Conservation (phyloP, 2,888 invertebrate species). For the Parnassius orleans region DNA sequence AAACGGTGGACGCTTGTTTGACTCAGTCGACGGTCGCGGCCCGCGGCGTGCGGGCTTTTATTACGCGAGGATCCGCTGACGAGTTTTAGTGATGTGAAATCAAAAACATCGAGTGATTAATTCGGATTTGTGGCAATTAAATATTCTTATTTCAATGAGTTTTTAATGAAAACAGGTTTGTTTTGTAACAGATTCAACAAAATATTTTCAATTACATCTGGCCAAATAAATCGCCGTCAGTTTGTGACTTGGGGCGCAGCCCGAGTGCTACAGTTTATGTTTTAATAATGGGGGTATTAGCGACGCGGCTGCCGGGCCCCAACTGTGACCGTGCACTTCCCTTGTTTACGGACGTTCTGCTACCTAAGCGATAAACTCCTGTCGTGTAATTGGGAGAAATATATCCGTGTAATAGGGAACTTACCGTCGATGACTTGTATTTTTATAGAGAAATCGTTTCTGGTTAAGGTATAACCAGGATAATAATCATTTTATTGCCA, state of each 20-base stretch:
- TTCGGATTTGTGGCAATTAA: slow-evolving; percentile 1
- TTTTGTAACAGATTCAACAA: not conserved
- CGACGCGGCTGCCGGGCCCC: slow-evolving; percentile 39
- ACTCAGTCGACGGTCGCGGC: slow-evolving; percentile 55
- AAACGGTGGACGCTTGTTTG: slow-evolving; percentile 36
- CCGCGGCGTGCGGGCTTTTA: slow-evolving; percentile 43
- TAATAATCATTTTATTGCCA: too few relatives aligned
- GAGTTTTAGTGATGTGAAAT: slow-evolving; percentile 53
- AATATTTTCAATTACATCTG: not conserved
- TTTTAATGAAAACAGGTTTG: not conserved
- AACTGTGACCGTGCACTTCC: slow-evolving; percentile 31
- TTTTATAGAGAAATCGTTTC: too few relatives aligned
- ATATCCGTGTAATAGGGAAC: too few relatives aligned
- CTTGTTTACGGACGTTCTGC: slow-evolving; percentile 23
- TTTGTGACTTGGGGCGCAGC: slow-evolving; percentile 20
- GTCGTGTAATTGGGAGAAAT: too few relatives aligned
- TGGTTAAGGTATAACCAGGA: too few relatives aligned
- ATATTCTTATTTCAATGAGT: not conserved
- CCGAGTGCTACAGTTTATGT: slow-evolving; percentile 45
- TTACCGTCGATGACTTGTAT: too few relatives aligned
- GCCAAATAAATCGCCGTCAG: not conserved
- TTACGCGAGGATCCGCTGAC: slow-evolving; percentile 21
- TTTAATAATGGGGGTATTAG: slow-evolving; percentile 62
- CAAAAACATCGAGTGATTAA: slow-evolving; percentile 42
- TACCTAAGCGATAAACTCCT: slow-evolving; percentile 11